A percentile compares a stretch with the other conserved stretches of the same genome.
These are phyloP conservation scores for Acleris sparsana DNA, from an alignment of 2,888 invertebrate species.

Conservation along the genomic window DNA sequence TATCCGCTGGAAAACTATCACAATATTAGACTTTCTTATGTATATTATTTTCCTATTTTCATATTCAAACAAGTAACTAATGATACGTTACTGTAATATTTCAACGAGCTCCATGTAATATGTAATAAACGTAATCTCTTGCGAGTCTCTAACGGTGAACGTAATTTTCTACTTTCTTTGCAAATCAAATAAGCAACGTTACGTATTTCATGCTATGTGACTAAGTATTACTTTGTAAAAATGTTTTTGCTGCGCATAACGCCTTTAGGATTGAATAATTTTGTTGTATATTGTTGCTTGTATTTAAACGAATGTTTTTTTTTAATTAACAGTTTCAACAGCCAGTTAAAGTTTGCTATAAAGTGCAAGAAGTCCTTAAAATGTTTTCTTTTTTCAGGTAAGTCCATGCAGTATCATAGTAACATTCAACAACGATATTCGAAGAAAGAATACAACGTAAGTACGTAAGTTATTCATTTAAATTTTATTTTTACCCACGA, in stretches of 20 bases:
- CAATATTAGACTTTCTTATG: neutral
- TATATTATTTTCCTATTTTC: neutral
- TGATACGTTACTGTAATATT: constrained; percentile 7
- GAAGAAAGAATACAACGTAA: no score
- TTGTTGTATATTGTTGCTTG: neutral
- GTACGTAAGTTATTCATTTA: no score
- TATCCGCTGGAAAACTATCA: neutral
- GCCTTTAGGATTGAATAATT: no score
- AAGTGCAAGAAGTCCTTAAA: no score
- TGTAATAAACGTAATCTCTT: constrained; percentile 1
- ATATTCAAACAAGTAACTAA: neutral
- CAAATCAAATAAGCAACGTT: constrained; percentile 8
- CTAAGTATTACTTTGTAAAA: constrained; percentile 13
- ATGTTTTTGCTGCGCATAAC: neutral
- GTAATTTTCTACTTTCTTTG: constrained; percentile 13
- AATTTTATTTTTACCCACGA: no score
- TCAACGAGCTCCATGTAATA: neutral
- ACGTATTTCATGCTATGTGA: neutral
- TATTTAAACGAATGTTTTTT: no score
- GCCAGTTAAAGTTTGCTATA: no score
- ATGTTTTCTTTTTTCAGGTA: constrained; percentile 5
- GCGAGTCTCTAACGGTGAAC: neutral
- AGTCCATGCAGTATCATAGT: neutral
- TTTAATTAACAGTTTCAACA: no score
- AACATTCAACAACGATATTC: no score